Evolutionary conservation across 2,113 vertebrate species (phyloP).

Genomic region (Mobula hypostoma): DNA sequence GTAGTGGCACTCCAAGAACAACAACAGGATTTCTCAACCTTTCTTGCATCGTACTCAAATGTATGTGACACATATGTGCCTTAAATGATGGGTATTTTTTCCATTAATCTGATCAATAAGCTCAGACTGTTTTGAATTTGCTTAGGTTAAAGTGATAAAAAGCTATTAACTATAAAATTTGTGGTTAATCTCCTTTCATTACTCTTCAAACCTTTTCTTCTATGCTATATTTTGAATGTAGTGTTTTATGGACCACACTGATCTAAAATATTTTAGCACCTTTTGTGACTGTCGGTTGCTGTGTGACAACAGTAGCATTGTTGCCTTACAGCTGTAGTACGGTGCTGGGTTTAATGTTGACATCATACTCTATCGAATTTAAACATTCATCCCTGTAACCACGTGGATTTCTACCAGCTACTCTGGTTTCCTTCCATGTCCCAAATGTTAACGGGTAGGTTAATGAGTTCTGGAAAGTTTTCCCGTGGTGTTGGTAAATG

Average conservation of each 20-base stretch:
- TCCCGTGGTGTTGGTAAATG: no score
- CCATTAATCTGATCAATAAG: not conserved
- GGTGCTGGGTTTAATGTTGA: no score
- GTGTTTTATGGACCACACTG: not conserved
- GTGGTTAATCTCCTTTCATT: not conserved
- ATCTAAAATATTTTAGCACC: not conserved
- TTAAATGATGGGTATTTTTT: not conserved
- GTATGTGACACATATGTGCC: not conserved
- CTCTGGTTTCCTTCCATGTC: no score
- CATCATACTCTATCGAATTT: no score
- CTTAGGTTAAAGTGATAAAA: not conserved
- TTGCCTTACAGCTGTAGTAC: no score
- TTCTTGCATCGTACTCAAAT: not conserved
- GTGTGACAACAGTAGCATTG: no score
- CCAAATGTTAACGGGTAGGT: no score
- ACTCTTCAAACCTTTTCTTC: not conserved
- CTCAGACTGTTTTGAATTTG: not conserved
- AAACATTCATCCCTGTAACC: no score
- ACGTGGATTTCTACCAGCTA: no score
- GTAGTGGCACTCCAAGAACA: not conserved
- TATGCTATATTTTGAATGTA: not conserved
- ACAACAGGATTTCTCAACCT: conserved; percentile 18
- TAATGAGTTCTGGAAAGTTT: no score
- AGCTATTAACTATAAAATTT: not conserved
- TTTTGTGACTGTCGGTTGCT: not conserved